A percentile compares a stretch with the other conserved stretches of the same genome.
phyloP scores from a whole-genome alignment of 2,113 vertebrate genomes.

The Dromas ardeola region DNA sequence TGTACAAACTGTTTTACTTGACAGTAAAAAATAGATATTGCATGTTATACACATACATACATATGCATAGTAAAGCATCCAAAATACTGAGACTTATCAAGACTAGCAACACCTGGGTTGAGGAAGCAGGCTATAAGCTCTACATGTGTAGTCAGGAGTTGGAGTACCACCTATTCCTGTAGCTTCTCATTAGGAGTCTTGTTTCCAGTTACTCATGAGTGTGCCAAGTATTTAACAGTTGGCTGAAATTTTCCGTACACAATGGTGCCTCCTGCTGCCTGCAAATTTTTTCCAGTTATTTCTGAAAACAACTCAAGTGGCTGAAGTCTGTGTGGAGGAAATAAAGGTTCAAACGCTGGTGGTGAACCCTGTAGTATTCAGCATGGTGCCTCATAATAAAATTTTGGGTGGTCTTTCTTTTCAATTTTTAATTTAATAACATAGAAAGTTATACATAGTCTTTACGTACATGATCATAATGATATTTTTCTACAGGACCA shows the following conservation, averaged over 20 bases:
- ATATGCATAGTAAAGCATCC: neutral
- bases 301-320: slow-evolving; percentile 15
- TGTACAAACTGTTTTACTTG: neutral
- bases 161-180: slow-evolving; percentile 15
- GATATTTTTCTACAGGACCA: slow-evolving; percentile 26
- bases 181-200: slow-evolving; percentile 22
- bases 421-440: neutral
- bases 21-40: neutral
- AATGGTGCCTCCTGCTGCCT: slow-evolving; percentile 27
- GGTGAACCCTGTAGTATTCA: neutral
- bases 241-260: slow-evolving; percentile 13
- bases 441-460: neutral
- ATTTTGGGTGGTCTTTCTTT: neutral
- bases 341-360: neutral
- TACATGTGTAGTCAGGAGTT: neutral
- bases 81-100: neutral
- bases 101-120: slow-evolving; percentile 17
- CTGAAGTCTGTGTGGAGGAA: slow-evolving; percentile 7
- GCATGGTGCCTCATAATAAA: neutral
- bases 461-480: neutral
- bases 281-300: neutral
- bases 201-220: neutral
- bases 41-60: neutral
- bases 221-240: slow-evolving; percentile 43
- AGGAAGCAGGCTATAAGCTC: neutral